Base-by-base conservation (phyloP, 2,888 invertebrate genomes). In the Thymelicus lineola region DNA sequence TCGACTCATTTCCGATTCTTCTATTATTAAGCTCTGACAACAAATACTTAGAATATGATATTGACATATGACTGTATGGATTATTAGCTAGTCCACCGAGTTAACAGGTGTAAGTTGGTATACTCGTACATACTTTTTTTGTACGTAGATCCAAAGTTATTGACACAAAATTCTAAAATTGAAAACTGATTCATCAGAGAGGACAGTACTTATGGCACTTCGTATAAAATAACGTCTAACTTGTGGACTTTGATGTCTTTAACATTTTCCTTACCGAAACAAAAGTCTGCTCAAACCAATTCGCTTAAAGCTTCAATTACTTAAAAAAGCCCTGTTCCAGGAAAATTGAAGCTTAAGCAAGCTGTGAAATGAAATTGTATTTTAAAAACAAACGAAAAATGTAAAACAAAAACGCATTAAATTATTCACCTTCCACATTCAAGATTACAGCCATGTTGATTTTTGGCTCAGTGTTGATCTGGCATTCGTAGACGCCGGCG, bases 381-480 rank as follows among this genome's bases (percentile, higher is more conserved):
- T n/a, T n/a, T 14, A 28, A 15, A 48, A 53, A 12, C 10, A 53
- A 12, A 53, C n/a, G 14, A 17, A 53, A 20, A 38, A 12, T 55
- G 3, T 3, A 42, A 42, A 12, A 42, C 4, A 42, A 9, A 42
- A 42, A 42, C 42, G 2, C 12, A 42, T 42, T 38, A 6, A 28
- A 5, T 5, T 28, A 76, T 64, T 80, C 94, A 97, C 97, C 97
- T 96, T 97, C 97, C 66, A 98, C 97, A 81, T 95, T 95, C 71
- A 98, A 94, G 82, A 95, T 89, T 81, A 97, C 95, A 58, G 97
- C 97, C 95, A 97, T 95, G 89, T 97, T 97, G 87, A 97, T 96
- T 89, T 97, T 98, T 20, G 97, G 97, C 85, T 98, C 97, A 0
- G 97, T 98, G 90, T 98, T 98, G 78, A 98, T 97, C 94, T 97